A percentile compares a stretch with the other conserved stretches of the same genome.
phyloP scores from a whole-genome alignment of 2,113 vertebrate species.

The Podarcis raffonei region DNA sequence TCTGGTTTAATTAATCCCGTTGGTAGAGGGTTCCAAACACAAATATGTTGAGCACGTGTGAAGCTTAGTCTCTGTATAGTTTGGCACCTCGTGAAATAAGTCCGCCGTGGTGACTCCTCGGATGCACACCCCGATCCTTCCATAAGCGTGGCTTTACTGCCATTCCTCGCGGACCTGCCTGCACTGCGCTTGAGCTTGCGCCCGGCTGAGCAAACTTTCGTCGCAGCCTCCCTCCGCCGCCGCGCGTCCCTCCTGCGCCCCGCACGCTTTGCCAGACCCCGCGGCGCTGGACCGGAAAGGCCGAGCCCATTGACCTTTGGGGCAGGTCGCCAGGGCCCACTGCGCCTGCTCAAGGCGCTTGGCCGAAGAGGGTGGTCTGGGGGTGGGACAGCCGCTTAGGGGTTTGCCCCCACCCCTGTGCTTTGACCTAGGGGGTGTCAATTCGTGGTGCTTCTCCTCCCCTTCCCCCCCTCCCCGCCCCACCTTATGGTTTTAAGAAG shows the following conservation, averaged over 20 bases:
- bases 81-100: neutral
- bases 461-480: too few species aligned
- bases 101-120: neutral
- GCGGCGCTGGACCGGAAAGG: neutral
- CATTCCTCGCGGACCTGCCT: neutral
- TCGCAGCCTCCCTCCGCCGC: fast-evolving
- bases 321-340: neutral
- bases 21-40: neutral
- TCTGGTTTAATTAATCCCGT: neutral
- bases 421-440: neutral
- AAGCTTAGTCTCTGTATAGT: neutral
- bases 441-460: too few species aligned
- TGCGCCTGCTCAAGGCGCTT: neutral
- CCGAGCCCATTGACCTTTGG: neutral
- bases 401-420: neutral
- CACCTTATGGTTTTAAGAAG: fast-evolving
- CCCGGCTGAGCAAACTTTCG: fast-evolving
- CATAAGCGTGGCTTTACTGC: neutral
- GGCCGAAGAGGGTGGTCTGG: slow-evolving; percentile 2
- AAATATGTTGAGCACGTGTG: neutral
- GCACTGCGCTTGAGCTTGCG: too few species aligned
- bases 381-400: neutral
- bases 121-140: neutral
- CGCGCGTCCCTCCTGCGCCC: fast-evolving
- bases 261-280: neutral